Evolutionary conservation across 1,140 invertebrate species (phyloP), one percentile per base, ranked within the genome.

Genomic region (Charaxes varanes): DNA sequence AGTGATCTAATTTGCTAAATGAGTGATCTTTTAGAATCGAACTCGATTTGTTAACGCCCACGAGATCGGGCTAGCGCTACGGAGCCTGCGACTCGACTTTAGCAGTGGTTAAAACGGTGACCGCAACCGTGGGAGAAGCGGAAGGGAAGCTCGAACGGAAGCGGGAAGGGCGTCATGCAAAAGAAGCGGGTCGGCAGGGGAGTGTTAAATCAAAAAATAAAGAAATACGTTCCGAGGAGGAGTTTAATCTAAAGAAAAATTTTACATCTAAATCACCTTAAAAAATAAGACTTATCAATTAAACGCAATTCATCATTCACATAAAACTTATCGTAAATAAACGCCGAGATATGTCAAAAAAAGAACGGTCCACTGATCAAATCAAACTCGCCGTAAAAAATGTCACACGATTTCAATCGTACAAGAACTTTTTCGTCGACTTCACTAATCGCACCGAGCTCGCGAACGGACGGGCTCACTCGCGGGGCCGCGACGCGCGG

Each of bases 221-320:
- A 42, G 30, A 53, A 38, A 24, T 19, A 30, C 22, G 30, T 48
- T 41, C 41, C 46, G 46, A 53, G 48, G 51, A 50, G 52, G 55
- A 37, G 41, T 62, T 62, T 62, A 62, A 62, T 62, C 55, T 62
- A 60, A 53, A 58, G 47, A 36, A 53, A 55, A 53, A 51, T 49
- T 37, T 34, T 61, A 62, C 55, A 62, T 58, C 55, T 59, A 55
- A 58, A 58, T 54, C 42, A 53, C 36, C 49, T 62, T 47, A 54
- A 54, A 35, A 62, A 46, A 47, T 30, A 54, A 43, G 22, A 35
- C 44, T 45, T 50, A 53, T 40, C 31, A 37, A 40, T 46, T 32
- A 36, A 41, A 43, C 26, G 43, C 35, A 47, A 31, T n/a, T 42
- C 35, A 36, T 32, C n/a, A 28, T 46, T 16, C 12, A 35, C 21